Evolutionary conservation across 2,113 vertebrate species (phyloP).

Genomic region (Rhinogobius similis): DNA sequence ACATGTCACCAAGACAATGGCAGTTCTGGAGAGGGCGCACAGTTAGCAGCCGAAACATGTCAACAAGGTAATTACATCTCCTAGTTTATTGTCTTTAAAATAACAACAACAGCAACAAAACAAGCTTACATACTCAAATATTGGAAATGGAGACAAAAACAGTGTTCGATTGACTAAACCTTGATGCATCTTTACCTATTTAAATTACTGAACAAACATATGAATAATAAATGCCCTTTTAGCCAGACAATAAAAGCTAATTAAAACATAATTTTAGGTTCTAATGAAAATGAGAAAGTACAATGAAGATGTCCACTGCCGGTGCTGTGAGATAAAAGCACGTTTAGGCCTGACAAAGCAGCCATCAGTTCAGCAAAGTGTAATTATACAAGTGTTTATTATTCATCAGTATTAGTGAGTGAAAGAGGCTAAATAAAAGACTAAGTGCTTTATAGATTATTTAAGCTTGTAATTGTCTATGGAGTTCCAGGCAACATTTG

Average conservation of each 20-base stretch:
- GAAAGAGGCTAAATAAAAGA: constrained; percentile 7
- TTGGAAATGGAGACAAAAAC: too few relatives aligned
- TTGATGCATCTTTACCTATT: background rate
- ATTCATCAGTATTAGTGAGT: constrained; percentile 4
- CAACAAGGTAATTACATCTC: too few relatives aligned
- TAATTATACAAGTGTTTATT: background rate
- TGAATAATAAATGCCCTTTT: background rate
- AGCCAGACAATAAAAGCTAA: background rate
- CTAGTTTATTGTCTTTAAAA: too few relatives aligned
- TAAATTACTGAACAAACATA: background rate
- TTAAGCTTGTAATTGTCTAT: background rate
- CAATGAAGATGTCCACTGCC: background rate
- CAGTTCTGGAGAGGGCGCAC: too few relatives aligned
- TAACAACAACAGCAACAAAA: too few relatives aligned
- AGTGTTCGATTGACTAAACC: background rate
- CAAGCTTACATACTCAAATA: too few relatives aligned
- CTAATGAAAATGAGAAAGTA: background rate
- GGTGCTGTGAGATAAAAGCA: background rate
- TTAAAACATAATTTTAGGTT: background rate
- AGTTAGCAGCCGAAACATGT: too few relatives aligned
- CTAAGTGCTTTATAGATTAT: constrained; percentile 3
- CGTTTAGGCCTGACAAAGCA: background rate
- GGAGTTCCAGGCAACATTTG: background rate
- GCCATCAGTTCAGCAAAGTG: background rate
- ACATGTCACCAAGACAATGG: too few relatives aligned